Evolutionary conservation across 1,140 invertebrate species (phyloP).

Genomic region (Drosophila lowei): DNA sequence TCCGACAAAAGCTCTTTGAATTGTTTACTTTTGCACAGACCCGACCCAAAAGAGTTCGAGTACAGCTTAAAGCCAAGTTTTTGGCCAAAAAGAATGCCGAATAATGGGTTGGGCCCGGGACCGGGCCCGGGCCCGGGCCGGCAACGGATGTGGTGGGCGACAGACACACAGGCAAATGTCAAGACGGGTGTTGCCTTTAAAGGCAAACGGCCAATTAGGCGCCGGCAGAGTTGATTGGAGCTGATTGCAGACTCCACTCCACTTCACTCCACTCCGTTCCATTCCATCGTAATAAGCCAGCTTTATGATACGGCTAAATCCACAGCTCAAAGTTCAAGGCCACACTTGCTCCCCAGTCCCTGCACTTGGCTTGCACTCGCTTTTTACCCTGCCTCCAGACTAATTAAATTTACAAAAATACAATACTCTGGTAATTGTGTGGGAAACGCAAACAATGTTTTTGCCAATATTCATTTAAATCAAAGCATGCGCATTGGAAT

Average conservation of each 20-base stretch:
- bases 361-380: slow-evolving; percentile 17
- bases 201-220: slow-evolving; percentile 64
- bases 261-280: background rate
- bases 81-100: slow-evolving; percentile 44
- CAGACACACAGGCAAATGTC: slow-evolving; percentile 56
- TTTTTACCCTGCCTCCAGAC: background rate
- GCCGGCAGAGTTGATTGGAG: slow-evolving; percentile 20
- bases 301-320: slow-evolving; percentile 11
- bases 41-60: background rate
- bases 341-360: slow-evolving; percentile 11
- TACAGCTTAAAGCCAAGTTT: slow-evolving; percentile 10
- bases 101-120: slow-evolving; percentile 45
- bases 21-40: slow-evolving; percentile 45
- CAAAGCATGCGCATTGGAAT: slow-evolving; percentile 18
- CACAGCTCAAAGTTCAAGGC: slow-evolving; percentile 49
- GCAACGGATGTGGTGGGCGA: slow-evolving; percentile 70
- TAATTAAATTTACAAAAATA: slow-evolving; percentile 40
- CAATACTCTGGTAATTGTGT: slow-evolving; percentile 32
- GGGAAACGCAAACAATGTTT: slow-evolving; percentile 31
- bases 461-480: background rate
- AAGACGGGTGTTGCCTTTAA: slow-evolving; percentile 58
- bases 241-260: no score
- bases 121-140: slow-evolving; percentile 29
- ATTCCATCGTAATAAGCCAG: slow-evolving; percentile 24
- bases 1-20: slow-evolving; percentile 18